A percentile compares a stretch with the other conserved stretches of the same genome.
Conservation (phyloP, 2,113 vertebrate species). For the Eudorcas thomsonii region DNA sequence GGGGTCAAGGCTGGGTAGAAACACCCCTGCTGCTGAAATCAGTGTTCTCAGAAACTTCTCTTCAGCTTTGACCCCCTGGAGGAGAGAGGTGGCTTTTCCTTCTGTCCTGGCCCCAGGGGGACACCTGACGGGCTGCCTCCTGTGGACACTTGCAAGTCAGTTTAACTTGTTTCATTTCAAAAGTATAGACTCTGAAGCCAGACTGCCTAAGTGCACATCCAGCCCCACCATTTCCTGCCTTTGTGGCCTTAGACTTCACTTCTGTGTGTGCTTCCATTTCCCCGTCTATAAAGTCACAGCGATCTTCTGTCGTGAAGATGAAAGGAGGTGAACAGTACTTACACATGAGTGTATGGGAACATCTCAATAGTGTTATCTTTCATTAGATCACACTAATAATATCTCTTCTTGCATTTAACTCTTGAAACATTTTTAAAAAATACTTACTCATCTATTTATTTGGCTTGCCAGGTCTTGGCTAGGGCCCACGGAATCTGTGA, state of each 20-base stretch:
- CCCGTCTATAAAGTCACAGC: neutral
- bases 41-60: neutral
- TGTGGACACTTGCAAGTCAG: neutral
- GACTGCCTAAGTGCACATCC: neutral
- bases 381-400: neutral
- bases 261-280: neutral
- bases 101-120: neutral
- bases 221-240: neutral
- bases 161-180: neutral
- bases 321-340: neutral
- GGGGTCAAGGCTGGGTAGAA: neutral
- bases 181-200: neutral
- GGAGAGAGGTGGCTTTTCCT: neutral
- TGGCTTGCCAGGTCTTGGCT: neutral
- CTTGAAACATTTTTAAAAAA: neutral
- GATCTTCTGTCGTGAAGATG: neutral
- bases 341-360: neutral
- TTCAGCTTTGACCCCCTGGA: neutral
- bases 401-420: neutral
- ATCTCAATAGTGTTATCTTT: neutral
- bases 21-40: neutral
- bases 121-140: neutral
- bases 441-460: neutral
- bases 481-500: neutral
- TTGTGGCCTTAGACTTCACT: neutral